phyloP scores from a whole-genome alignment of 2,888 invertebrate genomes.

The Stictocephala bisonia region DNA sequence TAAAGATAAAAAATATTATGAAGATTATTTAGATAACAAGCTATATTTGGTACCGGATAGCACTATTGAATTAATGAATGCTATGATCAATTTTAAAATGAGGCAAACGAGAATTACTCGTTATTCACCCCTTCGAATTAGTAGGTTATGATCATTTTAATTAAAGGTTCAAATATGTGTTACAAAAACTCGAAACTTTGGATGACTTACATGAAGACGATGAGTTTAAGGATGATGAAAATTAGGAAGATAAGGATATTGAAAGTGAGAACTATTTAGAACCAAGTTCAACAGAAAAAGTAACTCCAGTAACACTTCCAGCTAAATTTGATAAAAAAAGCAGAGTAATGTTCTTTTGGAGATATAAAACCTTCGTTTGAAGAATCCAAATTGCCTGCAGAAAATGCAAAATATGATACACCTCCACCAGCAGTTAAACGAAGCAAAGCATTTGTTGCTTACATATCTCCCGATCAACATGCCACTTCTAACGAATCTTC shows the following conservation, averaged over 20 bases:
- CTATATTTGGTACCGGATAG: conserved; percentile 24
- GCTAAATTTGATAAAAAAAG: too few relatives aligned
- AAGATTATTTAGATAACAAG: conserved; percentile 19
- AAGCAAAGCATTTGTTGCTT: too few relatives aligned
- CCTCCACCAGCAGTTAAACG: too few relatives aligned
- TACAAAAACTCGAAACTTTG: too few relatives aligned
- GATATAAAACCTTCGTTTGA: neutral
- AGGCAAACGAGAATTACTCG: conserved; percentile 7
- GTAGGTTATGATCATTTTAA: conserved; percentile 17
- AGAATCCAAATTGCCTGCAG: neutral
- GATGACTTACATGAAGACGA: too few relatives aligned
- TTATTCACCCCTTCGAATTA: conserved; percentile 24
- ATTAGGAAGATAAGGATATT: too few relatives aligned
- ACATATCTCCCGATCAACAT: too few relatives aligned
- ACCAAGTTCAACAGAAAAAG: too few relatives aligned
- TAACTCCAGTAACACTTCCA: too few relatives aligned
- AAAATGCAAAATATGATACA: neutral
- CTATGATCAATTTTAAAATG: conserved; percentile 34
- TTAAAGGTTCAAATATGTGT: neutral
- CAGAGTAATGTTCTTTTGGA: neutral
- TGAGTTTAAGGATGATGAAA: too few relatives aligned
- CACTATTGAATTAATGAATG: conserved; percentile 27
- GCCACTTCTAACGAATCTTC: too few relatives aligned
- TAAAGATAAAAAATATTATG: neutral
- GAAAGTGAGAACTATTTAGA: too few relatives aligned